Conservation (phyloP, 2,797 vertebrate species). For the Aphelocoma californica region DNA sequence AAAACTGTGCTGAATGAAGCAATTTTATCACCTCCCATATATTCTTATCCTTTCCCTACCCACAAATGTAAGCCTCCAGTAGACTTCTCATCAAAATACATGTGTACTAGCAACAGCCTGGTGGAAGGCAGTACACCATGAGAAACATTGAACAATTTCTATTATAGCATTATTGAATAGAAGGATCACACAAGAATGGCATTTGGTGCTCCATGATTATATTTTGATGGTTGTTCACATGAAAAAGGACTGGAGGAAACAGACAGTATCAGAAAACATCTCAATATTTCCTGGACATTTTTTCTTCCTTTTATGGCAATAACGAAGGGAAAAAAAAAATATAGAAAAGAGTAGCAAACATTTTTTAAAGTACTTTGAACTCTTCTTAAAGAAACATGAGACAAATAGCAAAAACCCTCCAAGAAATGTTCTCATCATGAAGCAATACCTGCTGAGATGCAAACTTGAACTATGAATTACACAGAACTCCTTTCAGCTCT, state of each 20-base stretch:
- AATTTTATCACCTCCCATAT: not conserved
- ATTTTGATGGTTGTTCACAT: not conserved
- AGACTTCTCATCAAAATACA: not conserved
- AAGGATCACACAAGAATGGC: not conserved
- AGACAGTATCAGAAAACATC: not conserved
- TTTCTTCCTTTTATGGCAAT: not conserved
- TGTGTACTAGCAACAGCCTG: not conserved
- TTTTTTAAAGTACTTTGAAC: not conserved
- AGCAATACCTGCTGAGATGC: not conserved
- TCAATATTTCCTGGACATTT: not conserved
- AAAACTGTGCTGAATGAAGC: not conserved
- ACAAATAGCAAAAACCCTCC: not conserved
- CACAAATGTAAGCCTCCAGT: not conserved
- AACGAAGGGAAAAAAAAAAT: not conserved
- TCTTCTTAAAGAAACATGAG: not conserved
- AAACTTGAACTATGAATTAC: not conserved
- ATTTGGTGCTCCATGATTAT: not conserved
- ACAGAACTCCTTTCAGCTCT: not conserved
- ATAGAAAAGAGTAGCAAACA: not conserved
- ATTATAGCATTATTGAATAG: not conserved
- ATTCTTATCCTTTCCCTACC: not conserved
- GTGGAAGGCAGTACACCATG: not conserved
- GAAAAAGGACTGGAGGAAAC: not conserved
- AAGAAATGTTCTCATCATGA: not conserved
- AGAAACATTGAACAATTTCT: not conserved